phyloP scores from a whole-genome alignment of 2,113 vertebrate genomes.

The Tragelaphus buxtoni region DNA sequence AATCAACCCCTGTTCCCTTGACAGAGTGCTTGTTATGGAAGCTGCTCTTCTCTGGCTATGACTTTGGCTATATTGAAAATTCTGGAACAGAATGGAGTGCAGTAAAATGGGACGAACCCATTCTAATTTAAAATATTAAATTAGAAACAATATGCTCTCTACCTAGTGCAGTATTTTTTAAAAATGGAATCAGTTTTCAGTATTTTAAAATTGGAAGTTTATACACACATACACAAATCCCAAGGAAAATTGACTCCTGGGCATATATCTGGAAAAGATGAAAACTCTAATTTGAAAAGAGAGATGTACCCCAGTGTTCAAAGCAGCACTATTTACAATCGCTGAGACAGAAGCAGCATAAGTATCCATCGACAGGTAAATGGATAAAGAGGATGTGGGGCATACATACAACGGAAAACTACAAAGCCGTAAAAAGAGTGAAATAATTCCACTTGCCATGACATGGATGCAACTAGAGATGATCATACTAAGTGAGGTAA shows the following conservation, averaged over 20 bases:
- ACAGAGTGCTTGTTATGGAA: neutral
- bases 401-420: neutral
- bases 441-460: neutral
- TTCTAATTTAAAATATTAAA: neutral
- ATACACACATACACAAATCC: neutral
- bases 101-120: neutral
- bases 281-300: neutral
- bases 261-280: neutral
- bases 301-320: neutral
- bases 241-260: neutral
- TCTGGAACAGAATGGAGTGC: neutral
- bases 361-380: neutral
- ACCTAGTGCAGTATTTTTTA: neutral
- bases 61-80: neutral
- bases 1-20: neutral
- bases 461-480: neutral
- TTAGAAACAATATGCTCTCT: neutral
- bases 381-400: neutral
- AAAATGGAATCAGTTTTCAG: neutral
- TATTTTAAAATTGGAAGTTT: conserved; percentile 6
- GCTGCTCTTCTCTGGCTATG: neutral
- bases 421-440: accelerated
- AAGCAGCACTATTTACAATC: accelerated
- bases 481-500: accelerated
- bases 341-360: neutral